Evolutionary conservation across 2,113 vertebrate genomes (phyloP).

Genomic region (Fregetta grallaria): DNA sequence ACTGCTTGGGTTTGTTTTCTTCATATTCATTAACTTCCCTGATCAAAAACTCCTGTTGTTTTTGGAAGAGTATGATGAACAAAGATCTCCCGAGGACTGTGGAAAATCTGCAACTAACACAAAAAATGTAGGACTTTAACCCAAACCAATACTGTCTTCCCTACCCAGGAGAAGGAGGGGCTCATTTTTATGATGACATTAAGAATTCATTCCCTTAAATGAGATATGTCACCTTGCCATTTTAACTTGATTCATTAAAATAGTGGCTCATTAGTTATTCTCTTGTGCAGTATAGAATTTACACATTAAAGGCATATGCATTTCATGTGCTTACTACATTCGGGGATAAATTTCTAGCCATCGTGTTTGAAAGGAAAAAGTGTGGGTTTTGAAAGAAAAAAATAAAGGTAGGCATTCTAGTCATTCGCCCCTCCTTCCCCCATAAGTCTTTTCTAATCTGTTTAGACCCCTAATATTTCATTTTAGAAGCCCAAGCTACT

Average conservation of each 20-base stretch:
- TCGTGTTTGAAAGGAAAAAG: conserved; percentile 43
- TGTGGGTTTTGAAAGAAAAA: background rate
- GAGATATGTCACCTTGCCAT: conserved; percentile 45
- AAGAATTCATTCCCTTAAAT: conserved; percentile 51
- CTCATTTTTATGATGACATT: conserved; percentile 31
- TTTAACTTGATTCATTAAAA: conserved; percentile 59
- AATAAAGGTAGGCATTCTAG: background rate
- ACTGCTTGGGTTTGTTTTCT: background rate
- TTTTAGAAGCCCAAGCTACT: conserved; percentile 28
- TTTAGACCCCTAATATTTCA: conserved; percentile 3
- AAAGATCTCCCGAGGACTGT: background rate
- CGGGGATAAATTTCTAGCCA: conserved; percentile 50
- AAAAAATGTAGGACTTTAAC: background rate
- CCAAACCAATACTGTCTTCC: background rate
- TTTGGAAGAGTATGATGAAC: background rate
- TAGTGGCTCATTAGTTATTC: conserved; percentile 42
- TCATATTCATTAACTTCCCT: background rate
- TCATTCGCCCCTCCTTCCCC: background rate
- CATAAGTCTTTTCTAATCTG: conserved; percentile 35
- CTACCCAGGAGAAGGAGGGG: background rate
- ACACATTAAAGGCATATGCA: conserved; percentile 51
- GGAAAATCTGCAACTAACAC: background rate
- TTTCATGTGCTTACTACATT: conserved; percentile 52
- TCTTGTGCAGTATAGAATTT: conserved; percentile 54
- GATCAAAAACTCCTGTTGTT: background rate